Evolutionary conservation across 2,113 vertebrate genomes (phyloP), one percentile per base, ranked within the genome.

Genomic region (Hippocampus barbouri): DNA sequence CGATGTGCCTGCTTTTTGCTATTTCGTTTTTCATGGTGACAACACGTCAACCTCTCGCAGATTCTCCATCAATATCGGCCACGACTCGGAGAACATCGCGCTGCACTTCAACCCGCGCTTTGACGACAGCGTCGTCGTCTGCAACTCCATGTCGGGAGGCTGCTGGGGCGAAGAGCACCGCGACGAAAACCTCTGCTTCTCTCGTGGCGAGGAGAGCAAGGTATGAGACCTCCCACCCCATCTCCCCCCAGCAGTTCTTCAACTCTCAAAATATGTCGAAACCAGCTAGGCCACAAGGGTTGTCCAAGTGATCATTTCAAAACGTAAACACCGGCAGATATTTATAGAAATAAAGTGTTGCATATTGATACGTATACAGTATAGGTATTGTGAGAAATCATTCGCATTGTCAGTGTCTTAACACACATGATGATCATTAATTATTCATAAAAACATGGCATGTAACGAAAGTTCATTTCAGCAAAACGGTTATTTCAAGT

Each of bases 61-160:
- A 25, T 93, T 93, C 57, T 14, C 85, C 40, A 72, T 93, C 73
- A 90, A 93, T 81, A 86, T 93, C 2, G 93, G 93, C 3, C 92
- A 91, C 0, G 75, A 88, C 45, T 0, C 68, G 0, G 80, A 92
- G 0, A 81, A 89, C 72, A 68, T 93, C 0, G 91, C 91, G 0
- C 34, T 94, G 71, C 92, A 93, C 85, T 90, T 94, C 70, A 93
- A 92, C 78, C 89, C 90, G 0, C 90, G 92, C 6, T 93, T 93
- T 6, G 72, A 87, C 60, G 1, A 0, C 51, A 79, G 79, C 60
- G 15, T 8, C 72, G 85, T 94, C 2, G 66, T 91, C 30, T 89
- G 78, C 65, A 94, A 94, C 82, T 88, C 89, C 8, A 1, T 47
- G 51, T 84, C 81, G 0, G 86, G 86, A 2, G 92, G 87, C 0